A percentile compares a stretch with the other conserved stretches of the same genome.
Conservation (phyloP, 2,113 vertebrate genomes). For the Pseudolaguvia tuberculata region DNA sequence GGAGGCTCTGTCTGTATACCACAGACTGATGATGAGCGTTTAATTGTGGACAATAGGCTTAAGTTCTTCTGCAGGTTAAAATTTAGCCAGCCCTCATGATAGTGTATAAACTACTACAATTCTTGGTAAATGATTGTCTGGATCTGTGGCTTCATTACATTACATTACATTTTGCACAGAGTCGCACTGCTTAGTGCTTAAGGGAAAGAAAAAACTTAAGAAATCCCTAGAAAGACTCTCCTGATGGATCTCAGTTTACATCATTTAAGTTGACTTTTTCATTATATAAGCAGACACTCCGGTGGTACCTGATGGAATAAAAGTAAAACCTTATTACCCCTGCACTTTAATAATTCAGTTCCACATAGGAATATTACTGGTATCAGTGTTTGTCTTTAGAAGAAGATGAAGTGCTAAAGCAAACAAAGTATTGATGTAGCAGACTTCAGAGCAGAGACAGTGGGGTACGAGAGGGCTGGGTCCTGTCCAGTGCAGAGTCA, state of each 20-base stretch:
- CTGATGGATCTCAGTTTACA: neutral
- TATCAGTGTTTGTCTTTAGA: too few relatives aligned
- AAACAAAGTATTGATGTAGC: neutral
- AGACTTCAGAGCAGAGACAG: neutral
- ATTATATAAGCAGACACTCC: neutral
- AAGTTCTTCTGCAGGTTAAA: too few relatives aligned
- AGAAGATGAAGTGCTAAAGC: neutral
- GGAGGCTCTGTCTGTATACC: conserved; percentile 6
- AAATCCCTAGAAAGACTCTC: neutral
- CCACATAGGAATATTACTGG: neutral
- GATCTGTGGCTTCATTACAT: neutral
- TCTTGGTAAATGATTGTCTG: neutral
- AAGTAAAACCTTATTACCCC: neutral
- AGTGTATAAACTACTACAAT: neutral
- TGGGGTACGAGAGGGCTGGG: neutral
- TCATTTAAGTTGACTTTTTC: neutral
- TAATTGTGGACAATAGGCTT: neutral
- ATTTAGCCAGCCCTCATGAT: too few relatives aligned
- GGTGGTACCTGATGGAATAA: neutral
- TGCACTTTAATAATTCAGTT: neutral
- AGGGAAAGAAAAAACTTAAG: neutral
- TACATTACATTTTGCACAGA: neutral
- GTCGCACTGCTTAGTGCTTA: neutral
- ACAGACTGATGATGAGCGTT: neutral
- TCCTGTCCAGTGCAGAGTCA: conserved; percentile 23